A percentile compares a stretch with the other conserved stretches of the same genome.
These are phyloP conservation scores for Polyommatus iphigenia DNA, from an alignment of 2,888 invertebrate genomes.

Conservation along the genomic window DNA sequence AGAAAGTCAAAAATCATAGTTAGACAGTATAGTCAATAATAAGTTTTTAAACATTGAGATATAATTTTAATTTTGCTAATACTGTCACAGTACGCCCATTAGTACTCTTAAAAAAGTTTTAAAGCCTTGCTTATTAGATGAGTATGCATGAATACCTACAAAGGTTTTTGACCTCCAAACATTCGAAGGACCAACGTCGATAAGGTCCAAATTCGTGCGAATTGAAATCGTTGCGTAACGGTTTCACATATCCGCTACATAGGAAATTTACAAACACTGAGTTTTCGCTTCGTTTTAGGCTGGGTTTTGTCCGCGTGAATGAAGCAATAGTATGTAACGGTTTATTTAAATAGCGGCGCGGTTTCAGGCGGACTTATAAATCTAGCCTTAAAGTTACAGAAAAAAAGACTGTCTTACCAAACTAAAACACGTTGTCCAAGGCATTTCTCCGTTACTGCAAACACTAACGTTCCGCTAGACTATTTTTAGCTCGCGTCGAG, in stretches of 20 bases:
- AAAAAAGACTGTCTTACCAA: background rate
- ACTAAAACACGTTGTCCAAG: slow-evolving; percentile 28
- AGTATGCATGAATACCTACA: no score
- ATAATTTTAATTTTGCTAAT: background rate
- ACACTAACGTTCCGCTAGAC: background rate
- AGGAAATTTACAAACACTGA: no score
- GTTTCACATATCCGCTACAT: background rate
- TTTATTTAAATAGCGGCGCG: no score
- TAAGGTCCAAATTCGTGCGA: background rate
- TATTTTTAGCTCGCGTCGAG: slow-evolving; percentile 21
- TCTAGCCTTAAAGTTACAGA: no score
- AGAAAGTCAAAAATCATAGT: no score
- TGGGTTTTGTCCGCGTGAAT: no score
- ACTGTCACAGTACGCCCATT: background rate
- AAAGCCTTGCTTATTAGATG: background rate
- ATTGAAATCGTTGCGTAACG: background rate
- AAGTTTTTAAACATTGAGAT: background rate
- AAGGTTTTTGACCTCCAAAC: background rate
- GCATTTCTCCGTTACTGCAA: background rate
- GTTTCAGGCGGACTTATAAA: no score
- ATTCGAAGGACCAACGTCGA: background rate
- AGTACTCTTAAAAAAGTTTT: background rate
- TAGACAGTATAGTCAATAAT: no score
- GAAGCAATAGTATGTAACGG: no score
- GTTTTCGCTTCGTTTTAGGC: no score